Evolutionary conservation across 2,888 invertebrate genomes (phyloP).

Genomic region (Seira sanloemensis): DNA sequence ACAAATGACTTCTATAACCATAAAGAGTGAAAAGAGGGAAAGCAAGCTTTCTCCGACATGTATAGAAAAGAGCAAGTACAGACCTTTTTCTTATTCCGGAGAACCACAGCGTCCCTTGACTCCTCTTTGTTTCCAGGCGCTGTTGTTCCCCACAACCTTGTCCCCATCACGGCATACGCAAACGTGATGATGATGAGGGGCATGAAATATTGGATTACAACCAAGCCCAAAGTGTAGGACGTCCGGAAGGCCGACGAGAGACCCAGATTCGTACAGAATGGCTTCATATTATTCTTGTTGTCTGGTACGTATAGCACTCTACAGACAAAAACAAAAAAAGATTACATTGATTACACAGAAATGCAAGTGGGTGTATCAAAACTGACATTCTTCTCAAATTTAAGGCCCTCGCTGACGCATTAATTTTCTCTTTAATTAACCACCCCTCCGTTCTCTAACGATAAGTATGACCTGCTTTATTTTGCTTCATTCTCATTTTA

Average conservation of each 20-base stretch:
- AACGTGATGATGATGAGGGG: conserved; percentile 88
- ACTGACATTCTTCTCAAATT: too few species aligned
- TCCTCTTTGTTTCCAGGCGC: conserved; percentile 86
- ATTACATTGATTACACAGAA: neutral
- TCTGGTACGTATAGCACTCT: conserved; percentile 68
- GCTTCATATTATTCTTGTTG: conserved; percentile 70
- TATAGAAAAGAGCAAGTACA: too few species aligned
- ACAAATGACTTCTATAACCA: too few species aligned
- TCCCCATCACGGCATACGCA: conserved; percentile 80
- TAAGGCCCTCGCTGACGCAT: too few species aligned
- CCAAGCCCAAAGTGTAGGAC: conserved; percentile 73
- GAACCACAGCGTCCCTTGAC: conserved; percentile 85
- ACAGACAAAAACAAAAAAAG: neutral
- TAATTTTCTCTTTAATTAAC: too few species aligned
- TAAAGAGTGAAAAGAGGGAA: too few species aligned
- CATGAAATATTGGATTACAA: conserved; percentile 82
- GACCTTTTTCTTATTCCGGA: conserved; percentile 91
- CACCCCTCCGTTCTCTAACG: too few species aligned
- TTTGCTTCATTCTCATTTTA: too few species aligned
- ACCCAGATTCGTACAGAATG: conserved; percentile 75
- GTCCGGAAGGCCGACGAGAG: conserved; percentile 71
- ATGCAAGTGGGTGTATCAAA: neutral
- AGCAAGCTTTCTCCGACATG: too few species aligned
- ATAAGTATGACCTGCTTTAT: too few species aligned
- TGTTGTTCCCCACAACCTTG: conserved; percentile 57